Conservation (phyloP, 2,797 vertebrate species). For the Anomalospiza imberbis region DNA sequence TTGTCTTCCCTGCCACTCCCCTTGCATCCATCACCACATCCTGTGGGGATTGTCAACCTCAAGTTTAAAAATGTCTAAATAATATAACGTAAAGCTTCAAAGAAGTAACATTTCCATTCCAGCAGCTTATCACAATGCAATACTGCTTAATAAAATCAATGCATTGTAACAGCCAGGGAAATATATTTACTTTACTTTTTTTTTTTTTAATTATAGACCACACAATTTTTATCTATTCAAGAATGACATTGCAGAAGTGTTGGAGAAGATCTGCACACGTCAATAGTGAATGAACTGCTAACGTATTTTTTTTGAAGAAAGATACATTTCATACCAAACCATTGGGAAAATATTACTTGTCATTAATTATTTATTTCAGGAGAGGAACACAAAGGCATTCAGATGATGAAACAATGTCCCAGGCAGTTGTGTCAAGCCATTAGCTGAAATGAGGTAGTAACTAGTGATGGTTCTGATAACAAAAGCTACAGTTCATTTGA, state of each 20-base stretch:
- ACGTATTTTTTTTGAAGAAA: background rate
- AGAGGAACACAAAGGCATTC: background rate
- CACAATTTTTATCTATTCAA: background rate
- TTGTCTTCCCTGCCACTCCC: conserved; percentile 18
- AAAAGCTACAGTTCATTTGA: background rate
- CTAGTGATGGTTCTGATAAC: background rate
- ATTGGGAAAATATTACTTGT: background rate
- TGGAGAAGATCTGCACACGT: background rate
- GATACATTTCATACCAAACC: background rate
- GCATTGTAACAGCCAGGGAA: background rate
- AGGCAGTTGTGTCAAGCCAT: background rate
- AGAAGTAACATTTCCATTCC: conserved; percentile 24
- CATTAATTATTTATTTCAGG: background rate
- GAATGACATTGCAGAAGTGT: background rate
- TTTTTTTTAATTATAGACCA: background rate
- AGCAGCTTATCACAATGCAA: conserved; percentile 10
- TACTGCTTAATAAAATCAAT: conserved; percentile 39
- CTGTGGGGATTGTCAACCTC: conserved; percentile 1
- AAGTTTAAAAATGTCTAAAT: conserved; percentile 48
- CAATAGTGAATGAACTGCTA: background rate
- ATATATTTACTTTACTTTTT: background rate
- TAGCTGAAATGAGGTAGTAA: background rate
- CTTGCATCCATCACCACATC: conserved; percentile 15
- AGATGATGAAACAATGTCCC: background rate
- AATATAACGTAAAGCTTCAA: conserved; percentile 2